A percentile compares a stretch with the other conserved stretches of the same genome.
Conservation (phyloP, 2,797 vertebrate species). For the Chelonia mydas region DNA sequence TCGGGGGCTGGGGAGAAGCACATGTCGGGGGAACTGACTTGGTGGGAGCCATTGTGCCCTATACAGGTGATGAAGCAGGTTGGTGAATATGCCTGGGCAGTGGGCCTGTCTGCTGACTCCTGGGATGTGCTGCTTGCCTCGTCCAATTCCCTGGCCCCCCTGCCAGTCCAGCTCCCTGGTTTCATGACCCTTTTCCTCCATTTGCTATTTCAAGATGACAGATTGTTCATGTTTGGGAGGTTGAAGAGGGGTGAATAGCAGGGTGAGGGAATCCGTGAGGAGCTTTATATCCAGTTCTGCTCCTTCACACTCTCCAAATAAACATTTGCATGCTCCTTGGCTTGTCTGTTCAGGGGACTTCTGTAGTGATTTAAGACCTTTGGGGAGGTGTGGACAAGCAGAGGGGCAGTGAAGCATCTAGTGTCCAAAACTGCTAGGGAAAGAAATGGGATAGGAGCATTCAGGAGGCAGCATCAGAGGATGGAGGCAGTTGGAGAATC, state of each 20-base stretch:
- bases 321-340: constrained; percentile 4
- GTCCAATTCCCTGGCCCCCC: background rate
- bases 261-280: background rate
- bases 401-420: background rate
- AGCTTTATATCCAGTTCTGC: background rate
- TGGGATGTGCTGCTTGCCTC: background rate
- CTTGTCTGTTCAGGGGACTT: constrained; percentile 10
- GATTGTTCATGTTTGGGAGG: background rate
- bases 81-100: background rate
- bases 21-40: no score
- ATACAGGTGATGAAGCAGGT: background rate
- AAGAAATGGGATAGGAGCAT: background rate
- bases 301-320: background rate
- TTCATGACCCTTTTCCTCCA: background rate
- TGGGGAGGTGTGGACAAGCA: constrained; percentile 5
- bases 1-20: background rate
- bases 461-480: constrained; percentile 21
- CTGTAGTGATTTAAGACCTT: background rate
- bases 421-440: background rate
- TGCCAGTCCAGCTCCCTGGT: no score
- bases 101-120: background rate
- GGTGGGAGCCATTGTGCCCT: background rate
- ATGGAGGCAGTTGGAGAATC: constrained; percentile 43
- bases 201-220: background rate
- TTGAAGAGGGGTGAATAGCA: background rate